A percentile compares a stretch with the other conserved stretches of the same genome.
phyloP scores from a whole-genome alignment of 2,113 vertebrate species.

The Regulus satrapa region DNA sequence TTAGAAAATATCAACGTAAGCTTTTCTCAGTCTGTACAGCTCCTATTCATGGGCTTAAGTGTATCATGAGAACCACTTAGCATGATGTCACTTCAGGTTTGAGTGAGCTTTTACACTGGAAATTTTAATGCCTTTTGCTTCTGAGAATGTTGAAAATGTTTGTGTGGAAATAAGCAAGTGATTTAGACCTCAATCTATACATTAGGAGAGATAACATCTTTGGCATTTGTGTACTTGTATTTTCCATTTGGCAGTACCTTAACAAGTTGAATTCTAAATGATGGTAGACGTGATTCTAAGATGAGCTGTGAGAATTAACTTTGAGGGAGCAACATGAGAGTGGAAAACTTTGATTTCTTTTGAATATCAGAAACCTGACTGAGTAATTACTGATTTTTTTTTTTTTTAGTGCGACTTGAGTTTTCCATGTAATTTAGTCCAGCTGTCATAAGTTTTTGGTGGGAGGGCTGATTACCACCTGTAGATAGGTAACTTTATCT shows the following conservation, averaged over 20 bases:
- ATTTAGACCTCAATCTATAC: neutral
- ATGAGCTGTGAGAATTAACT: neutral
- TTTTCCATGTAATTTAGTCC: neutral
- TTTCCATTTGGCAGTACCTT: neutral
- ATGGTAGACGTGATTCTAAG: neutral
- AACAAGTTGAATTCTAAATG: neutral
- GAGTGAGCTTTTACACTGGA: neutral
- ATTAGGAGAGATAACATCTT: neutral
- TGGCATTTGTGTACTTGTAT: neutral
- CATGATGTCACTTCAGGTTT: neutral
- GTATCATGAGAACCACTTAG: neutral
- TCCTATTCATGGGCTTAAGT: neutral
- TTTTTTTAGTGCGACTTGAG: neutral
- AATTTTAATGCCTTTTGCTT: neutral
- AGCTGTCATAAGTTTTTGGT: neutral
- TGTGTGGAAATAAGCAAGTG: neutral
- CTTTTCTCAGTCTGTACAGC: neutral
- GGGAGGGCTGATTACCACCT: neutral
- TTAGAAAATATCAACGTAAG: conserved; percentile 90
- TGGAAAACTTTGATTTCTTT: neutral
- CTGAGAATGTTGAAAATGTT: neutral
- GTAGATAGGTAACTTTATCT: conserved; percentile 28
- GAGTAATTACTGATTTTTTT: neutral
- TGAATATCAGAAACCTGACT: neutral
- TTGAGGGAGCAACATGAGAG: neutral